Percentiles rank a stretch among this genome's conserved stretches.
phyloP scores from a whole-genome alignment of 2,888 invertebrate genomes.

The Vanessa cardui region DNA sequence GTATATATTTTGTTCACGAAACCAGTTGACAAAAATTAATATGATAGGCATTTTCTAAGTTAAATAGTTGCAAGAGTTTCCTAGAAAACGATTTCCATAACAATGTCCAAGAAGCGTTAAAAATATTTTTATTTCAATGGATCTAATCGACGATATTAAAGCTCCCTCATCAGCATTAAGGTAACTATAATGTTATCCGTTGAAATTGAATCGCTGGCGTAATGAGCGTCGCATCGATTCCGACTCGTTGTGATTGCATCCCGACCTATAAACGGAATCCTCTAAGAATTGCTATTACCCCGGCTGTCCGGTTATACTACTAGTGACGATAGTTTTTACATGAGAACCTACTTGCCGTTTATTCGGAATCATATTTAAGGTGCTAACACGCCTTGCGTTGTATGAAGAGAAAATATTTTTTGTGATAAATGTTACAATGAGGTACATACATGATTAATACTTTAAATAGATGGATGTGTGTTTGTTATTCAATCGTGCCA shows the following conservation, averaged over 20 bases:
- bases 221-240: slow-evolving; percentile 51
- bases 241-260: slow-evolving; percentile 33
- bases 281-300: slow-evolving; percentile 25
- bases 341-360: neutral
- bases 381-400: too few species aligned
- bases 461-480: too few species aligned
- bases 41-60: too few species aligned
- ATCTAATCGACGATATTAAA: slow-evolving; percentile 26
- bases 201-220: slow-evolving; percentile 59
- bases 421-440: too few species aligned
- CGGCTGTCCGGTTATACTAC: slow-evolving; percentile 1
- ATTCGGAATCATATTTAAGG: neutral
- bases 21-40: too few species aligned
- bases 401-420: too few species aligned
- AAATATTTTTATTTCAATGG: slow-evolving; percentile 5
- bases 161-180: slow-evolving; percentile 38
- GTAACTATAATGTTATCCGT: slow-evolving; percentile 45
- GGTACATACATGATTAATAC: too few species aligned
- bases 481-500: too few species aligned
- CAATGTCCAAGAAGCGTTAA: neutral
- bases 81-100: too few species aligned
- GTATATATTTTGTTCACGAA: too few species aligned
- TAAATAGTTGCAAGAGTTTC: too few species aligned
- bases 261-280: slow-evolving; percentile 33
- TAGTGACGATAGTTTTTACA: neutral